Evolutionary conservation across 1,140 invertebrate genomes (phyloP), one percentile per base, ranked within the genome.

Genomic region (Papilio helenus): DNA sequence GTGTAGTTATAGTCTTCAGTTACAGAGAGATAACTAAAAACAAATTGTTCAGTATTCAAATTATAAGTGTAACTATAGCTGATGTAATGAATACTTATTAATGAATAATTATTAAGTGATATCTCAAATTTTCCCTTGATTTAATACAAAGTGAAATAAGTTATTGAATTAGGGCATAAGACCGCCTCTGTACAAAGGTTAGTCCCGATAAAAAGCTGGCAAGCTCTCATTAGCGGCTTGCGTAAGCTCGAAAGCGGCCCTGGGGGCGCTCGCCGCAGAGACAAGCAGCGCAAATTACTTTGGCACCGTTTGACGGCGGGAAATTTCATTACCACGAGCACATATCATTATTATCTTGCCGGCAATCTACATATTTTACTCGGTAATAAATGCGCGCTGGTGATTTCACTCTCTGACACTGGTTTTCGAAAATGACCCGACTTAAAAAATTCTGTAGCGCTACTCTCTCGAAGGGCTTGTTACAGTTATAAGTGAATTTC

Each of bases 291-390:
- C 93, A 93, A 94, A 94, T 93, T 93, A 93, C 93, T 93, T 93
- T 93, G 93, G 91, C 93, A 94, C 92, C 92, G 89, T 94, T 94
- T 94, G 93, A 94, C 92, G 89, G 89, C 92, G 89, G 92, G 90
- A 94, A 94, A 94, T 93, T 94, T 94, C 93, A 93, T 94, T 94
- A 93, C 93, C 91, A 94, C 91, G 87, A 92, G 92, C 93, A 94
- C 93, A 94, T 93, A 94, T 94, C 92, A 93, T 94, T 93, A 94
- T 94, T 94, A 93, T 93, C 93, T 93, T 84, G 89, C 83, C 86
- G 86, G 89, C 93, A 93, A 94, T 94, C 93, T 94, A 94, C 93
- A 94, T 94, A 94, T 94, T 94, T 93, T 93, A 92, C 90, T 88
- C 86, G 85, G 92, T 91, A 93, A 92, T 94, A 94, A 93, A 93